phyloP scores from a whole-genome alignment of 1,140 invertebrate species.

The Cydia amplana region DNA sequence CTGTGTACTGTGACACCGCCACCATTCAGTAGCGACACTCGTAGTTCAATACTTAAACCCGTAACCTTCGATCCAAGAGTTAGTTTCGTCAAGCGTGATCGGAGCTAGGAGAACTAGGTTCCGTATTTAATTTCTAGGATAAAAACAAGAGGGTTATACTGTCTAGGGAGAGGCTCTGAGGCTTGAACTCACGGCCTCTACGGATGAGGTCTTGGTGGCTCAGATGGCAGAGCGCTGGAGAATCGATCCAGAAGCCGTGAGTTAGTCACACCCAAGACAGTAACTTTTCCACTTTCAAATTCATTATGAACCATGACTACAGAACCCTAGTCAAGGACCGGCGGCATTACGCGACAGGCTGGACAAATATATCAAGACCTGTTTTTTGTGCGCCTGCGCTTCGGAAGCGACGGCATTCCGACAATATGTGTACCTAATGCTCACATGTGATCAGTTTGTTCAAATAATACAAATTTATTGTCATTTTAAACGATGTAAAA shows the following conservation, averaged over 20 bases:
- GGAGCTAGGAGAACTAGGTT: neutral
- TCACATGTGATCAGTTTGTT: neutral
- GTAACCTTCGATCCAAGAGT: constrained; percentile 4
- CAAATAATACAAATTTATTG: neutral
- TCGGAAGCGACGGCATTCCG: constrained; percentile 8
- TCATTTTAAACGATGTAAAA: too few relatives aligned
- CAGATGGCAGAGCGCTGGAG: too few relatives aligned
- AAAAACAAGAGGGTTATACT: too few relatives aligned
- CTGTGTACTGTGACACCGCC: neutral
- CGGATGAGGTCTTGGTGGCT: too few relatives aligned
- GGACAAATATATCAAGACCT: neutral
- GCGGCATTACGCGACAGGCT: neutral
- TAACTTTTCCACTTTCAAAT: too few relatives aligned
- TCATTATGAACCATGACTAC: neutral
- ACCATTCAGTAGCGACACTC: neutral
- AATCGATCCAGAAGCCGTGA: too few relatives aligned
- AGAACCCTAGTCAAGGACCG: neutral
- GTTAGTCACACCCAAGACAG: too few relatives aligned
- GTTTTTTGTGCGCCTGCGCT: constrained; percentile 7
- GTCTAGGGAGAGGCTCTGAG: too few relatives aligned
- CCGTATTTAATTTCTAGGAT: too few relatives aligned
- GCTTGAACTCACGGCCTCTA: too few relatives aligned
- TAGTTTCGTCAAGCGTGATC: neutral
- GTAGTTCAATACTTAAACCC: neutral
- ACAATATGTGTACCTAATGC: neutral